Conservation (phyloP, 2,888 invertebrate genomes). For the Frankliniella intonsa region DNA sequence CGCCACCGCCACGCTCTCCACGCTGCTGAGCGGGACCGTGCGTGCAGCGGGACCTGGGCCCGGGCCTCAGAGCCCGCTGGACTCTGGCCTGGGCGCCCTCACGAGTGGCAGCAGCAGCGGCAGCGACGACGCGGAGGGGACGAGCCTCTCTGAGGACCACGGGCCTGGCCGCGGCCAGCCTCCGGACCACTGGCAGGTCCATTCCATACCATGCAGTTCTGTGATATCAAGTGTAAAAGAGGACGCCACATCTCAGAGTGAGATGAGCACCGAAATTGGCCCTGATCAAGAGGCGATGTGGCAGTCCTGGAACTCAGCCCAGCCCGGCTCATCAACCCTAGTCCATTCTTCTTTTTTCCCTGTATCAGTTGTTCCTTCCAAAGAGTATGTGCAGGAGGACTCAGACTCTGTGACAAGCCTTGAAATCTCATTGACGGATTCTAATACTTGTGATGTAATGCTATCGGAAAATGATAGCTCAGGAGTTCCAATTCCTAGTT, state of each 20-base stretch:
- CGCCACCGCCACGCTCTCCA: slow-evolving; percentile 59
- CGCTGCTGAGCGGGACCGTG: slow-evolving; percentile 46
- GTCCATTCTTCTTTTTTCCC: slow-evolving; percentile 4
- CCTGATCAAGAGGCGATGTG: not conserved
- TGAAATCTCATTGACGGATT: not conserved
- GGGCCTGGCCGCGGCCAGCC: not conserved
- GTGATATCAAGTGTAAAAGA: not conserved
- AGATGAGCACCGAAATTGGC: not conserved
- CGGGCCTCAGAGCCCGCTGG: slow-evolving; percentile 3
- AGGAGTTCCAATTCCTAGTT: not conserved
- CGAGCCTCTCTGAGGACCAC: not conserved
- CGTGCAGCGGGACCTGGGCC: slow-evolving; percentile 43
- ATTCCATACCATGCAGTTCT: slow-evolving; percentile 1
- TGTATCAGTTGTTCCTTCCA: not conserved
- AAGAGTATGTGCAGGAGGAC: not conserved
- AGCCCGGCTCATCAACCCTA: not conserved
- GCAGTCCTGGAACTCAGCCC: not conserved
- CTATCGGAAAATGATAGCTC: not conserved
- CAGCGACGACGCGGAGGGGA: not conserved
- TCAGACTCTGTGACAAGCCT: slow-evolving; percentile 3
- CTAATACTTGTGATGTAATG: not conserved
- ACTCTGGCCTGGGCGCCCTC: not conserved
- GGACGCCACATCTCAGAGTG: not conserved
- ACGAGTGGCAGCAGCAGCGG: not conserved
- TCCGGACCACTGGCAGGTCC: not conserved